These are phyloP conservation scores for Drosophila ficusphila DNA, from an alignment of 1,140 invertebrate genomes.

Conservation along the genomic window DNA sequence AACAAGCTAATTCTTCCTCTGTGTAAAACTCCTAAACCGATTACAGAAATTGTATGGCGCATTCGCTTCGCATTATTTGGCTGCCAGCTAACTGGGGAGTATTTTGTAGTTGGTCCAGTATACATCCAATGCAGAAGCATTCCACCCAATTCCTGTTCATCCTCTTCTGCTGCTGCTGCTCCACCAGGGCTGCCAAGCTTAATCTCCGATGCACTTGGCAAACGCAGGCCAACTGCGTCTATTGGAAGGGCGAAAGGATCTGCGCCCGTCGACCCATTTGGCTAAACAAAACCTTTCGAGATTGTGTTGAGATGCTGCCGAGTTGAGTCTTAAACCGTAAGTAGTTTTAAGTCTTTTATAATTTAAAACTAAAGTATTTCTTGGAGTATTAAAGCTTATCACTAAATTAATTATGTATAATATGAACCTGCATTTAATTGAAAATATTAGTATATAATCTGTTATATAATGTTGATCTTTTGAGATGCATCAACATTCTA, in stretches of 20 bases:
- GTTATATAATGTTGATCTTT: too few relatives aligned
- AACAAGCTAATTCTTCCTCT: too few relatives aligned
- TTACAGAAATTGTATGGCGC: background rate
- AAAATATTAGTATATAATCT: too few relatives aligned
- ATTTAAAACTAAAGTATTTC: too few relatives aligned
- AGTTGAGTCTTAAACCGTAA: background rate
- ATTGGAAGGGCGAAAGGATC: background rate
- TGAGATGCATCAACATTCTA: too few relatives aligned
- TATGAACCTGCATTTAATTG: too few relatives aligned
- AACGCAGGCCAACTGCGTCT: background rate
- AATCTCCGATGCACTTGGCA: background rate
- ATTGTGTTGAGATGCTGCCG: background rate
- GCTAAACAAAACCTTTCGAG: background rate
- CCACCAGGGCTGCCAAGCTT: background rate
- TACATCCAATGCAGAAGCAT: background rate
- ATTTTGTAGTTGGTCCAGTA: background rate
- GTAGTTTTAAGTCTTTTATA: too few relatives aligned
- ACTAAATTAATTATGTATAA: too few relatives aligned
- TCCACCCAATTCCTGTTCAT: background rate
- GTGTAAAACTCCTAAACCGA: background rate
- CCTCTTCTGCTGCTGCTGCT: background rate
- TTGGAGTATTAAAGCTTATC: too few relatives aligned
- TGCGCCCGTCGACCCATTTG: background rate
- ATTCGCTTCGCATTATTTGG: background rate
- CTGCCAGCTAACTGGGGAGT: background rate